phyloP scores from a whole-genome alignment of 35 echinoderm and acorn worm genomes.

The Apostichopus californicus region DNA sequence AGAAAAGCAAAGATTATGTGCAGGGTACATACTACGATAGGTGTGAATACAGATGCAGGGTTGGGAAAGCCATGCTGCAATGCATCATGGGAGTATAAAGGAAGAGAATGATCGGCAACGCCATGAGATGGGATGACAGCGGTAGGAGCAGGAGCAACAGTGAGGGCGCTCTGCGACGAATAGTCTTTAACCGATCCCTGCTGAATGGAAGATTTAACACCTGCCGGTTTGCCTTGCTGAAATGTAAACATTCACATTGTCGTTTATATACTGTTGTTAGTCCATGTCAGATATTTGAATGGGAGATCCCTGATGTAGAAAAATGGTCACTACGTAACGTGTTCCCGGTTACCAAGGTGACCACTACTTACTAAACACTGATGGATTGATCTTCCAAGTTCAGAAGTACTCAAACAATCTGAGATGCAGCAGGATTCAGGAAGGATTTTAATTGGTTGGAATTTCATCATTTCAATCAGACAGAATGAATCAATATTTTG shows the following conservation, averaged over 20 bases:
- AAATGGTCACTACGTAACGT: no score
- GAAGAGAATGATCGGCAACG: slow-evolving; percentile 1
- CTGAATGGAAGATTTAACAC: neutral
- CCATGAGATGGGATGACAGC: neutral
- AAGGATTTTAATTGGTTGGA: no score
- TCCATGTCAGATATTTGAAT: neutral
- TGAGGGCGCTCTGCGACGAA: neutral
- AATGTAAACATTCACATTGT: neutral
- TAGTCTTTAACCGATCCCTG: neutral
- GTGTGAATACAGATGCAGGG: slow-evolving; percentile 34
- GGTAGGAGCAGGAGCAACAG: neutral
- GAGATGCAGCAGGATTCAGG: no score
- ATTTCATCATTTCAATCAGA: no score
- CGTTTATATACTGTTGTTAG: neutral
- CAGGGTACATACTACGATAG: slow-evolving; percentile 27
- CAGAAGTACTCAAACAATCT: no score
- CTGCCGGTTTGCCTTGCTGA: neutral
- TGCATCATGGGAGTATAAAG: slow-evolving; percentile 39
- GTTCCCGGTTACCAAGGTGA: no score
- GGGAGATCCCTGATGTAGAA: neutral
- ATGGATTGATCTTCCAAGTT: no score
- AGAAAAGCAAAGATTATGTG: slow-evolving; percentile 18
- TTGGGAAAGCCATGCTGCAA: slow-evolving; percentile 24
- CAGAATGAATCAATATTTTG: no score
- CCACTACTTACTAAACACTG: no score